Conservation (phyloP, 1,140 invertebrate species). For the Pseudachorutes palmiensis region DNA sequence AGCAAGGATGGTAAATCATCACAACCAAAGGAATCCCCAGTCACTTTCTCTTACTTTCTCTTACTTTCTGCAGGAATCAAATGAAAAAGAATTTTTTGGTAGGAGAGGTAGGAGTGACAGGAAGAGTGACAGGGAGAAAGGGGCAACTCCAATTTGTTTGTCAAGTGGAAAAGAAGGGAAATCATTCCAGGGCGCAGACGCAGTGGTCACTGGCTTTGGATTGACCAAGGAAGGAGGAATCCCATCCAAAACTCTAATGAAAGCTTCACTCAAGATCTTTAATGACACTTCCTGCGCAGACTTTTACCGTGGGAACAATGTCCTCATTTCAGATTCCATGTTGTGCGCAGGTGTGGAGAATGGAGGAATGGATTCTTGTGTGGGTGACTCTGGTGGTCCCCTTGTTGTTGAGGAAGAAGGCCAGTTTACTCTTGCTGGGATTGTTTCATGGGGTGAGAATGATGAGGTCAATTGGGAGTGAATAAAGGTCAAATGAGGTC, state of each 20-base stretch:
- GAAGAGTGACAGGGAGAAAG: background rate
- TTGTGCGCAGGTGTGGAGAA: conserved; percentile 29
- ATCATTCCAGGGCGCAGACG: conserved; percentile 22
- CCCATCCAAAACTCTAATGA: background rate
- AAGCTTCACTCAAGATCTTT: conserved; percentile 26
- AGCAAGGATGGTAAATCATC: too few relatives aligned
- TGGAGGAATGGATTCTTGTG: conserved; percentile 32
- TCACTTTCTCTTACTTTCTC: too few relatives aligned
- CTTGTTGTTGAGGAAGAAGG: background rate
- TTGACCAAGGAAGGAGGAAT: conserved; percentile 26
- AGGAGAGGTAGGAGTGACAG: conserved; percentile 7
- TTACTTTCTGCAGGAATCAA: background rate
- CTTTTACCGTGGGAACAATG: conserved; percentile 21
- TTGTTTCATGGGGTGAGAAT: conserved; percentile 10
- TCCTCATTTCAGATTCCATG: conserved; percentile 25
- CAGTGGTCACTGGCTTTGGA: conserved; percentile 33
- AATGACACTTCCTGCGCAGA: conserved; percentile 27
- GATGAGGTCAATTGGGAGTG: conserved; percentile 1
- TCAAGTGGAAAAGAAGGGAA: conserved; percentile 12
- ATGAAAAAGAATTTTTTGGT: conserved; percentile 1
- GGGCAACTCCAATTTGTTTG: conserved; percentile 28
- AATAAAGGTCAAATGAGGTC: background rate
- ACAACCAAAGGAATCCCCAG: background rate
- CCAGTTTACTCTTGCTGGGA: background rate
- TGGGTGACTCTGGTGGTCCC: conserved; percentile 15